phyloP scores from a whole-genome alignment of 2,888 invertebrate species.

The Leptinotarsa tumamoca region DNA sequence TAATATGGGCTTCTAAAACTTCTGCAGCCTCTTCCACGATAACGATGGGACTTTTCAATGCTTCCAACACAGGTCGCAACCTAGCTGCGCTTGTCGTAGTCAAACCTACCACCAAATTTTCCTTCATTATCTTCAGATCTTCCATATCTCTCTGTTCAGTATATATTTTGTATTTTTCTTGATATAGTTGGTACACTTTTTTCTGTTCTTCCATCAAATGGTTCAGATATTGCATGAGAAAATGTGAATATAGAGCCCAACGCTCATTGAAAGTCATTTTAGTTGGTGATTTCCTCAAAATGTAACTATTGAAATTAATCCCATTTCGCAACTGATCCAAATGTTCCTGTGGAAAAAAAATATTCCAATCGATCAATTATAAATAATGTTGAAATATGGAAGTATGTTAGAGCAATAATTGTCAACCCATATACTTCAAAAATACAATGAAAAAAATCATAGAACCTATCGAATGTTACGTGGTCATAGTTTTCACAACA shows the following conservation, averaged over 20 bases:
- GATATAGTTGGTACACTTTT: conserved; percentile 63
- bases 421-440: neutral
- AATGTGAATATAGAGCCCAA: conserved; percentile 2
- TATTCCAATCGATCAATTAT: neutral
- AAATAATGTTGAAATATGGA: neutral
- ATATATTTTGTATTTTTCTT: conserved; percentile 57
- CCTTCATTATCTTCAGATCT: conserved; percentile 70
- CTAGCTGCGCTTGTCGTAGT: conserved; percentile 83
- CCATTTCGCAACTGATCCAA: conserved; percentile 9
- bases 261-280: neutral
- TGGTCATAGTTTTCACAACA: no score
- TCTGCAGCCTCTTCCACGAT: conserved; percentile 92
- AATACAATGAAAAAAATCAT: no score
- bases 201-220: conserved; percentile 10
- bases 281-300: neutral
- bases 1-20: conserved; percentile 85
- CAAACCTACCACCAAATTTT: conserved; percentile 74
- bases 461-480: no score
- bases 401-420: neutral
- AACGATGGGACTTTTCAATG: conserved; percentile 75
- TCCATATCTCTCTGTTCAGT: conserved; percentile 70
- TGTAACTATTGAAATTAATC: neutral
- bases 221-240: conserved; percentile 69
- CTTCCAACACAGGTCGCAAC: conserved; percentile 69
- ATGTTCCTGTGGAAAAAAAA: conserved; percentile 25